Evolutionary conservation across 2,888 invertebrate genomes (phyloP).

Genomic region (Vanessa cardui): DNA sequence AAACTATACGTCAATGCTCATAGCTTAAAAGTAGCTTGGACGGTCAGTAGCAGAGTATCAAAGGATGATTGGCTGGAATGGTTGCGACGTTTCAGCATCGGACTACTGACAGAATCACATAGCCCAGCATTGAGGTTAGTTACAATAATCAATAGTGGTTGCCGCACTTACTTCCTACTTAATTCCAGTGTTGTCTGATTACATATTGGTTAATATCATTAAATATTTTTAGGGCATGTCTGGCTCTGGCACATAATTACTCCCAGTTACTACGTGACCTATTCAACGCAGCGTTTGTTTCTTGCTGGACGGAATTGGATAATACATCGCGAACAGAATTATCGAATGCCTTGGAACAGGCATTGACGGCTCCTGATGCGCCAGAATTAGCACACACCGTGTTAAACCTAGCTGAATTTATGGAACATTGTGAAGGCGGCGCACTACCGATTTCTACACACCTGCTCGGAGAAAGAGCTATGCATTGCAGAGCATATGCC

Average conservation of each 20-base stretch:
- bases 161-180: constrained; percentile 4
- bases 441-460: constrained; percentile 94
- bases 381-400: constrained; percentile 98
- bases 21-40: constrained; percentile 95
- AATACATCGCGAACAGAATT: constrained; percentile 91
- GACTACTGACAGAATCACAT: constrained; percentile 96
- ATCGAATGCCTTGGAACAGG: constrained; percentile 93
- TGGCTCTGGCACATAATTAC: constrained; percentile 96
- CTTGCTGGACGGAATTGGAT: constrained; percentile 98
- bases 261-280: constrained; percentile 97
- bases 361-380: constrained; percentile 95
- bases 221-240: constrained; percentile 87
- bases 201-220: neutral
- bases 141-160: neutral
- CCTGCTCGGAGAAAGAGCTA: constrained; percentile 95
- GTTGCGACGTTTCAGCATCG: constrained; percentile 95
- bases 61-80: constrained; percentile 99
- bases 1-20: constrained; percentile 91
- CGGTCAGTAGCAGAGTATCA: constrained; percentile 95
- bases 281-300: constrained; percentile 99
- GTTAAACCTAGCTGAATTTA: constrained; percentile 98
- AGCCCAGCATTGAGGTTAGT: constrained; percentile 91
- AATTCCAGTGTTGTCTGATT: neutral
- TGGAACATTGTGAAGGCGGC: constrained; percentile 99
- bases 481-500: constrained; percentile 93